Conservation (phyloP, 2,113 vertebrate species). For the Tyto alba region DNA sequence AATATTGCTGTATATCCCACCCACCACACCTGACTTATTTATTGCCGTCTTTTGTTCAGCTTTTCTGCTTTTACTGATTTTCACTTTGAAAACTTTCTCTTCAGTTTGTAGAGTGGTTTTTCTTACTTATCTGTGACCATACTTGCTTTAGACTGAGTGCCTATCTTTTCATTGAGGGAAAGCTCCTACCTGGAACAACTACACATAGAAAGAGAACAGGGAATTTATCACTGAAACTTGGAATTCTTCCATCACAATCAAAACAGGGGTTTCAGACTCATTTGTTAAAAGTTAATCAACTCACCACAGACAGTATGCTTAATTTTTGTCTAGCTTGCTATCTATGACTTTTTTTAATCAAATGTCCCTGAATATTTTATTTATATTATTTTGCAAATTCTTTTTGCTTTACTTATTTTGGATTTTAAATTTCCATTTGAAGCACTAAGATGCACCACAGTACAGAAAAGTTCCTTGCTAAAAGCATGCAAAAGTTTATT, state of each 20-base stretch:
- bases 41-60: neutral
- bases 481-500: neutral
- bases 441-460: neutral
- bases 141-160: neutral
- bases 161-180: neutral
- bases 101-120: neutral
- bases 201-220: neutral
- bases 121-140: neutral
- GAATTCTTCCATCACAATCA: neutral
- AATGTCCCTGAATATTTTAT: neutral
- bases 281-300: neutral
- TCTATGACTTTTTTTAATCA: neutral
- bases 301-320: neutral
- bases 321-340: neutral
- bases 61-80: neutral
- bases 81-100: neutral
- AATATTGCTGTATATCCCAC: neutral
- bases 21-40: neutral
- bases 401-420: neutral
- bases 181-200: neutral
- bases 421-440: neutral
- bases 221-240: neutral
- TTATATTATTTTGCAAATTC: neutral
- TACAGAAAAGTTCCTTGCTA: neutral
- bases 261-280: neutral